These are phyloP conservation scores for roundworm (Caenorhabditis elegans) DNA, from an alignment of 1,140 invertebrate species.

Conservation along the genomic window DNA sequence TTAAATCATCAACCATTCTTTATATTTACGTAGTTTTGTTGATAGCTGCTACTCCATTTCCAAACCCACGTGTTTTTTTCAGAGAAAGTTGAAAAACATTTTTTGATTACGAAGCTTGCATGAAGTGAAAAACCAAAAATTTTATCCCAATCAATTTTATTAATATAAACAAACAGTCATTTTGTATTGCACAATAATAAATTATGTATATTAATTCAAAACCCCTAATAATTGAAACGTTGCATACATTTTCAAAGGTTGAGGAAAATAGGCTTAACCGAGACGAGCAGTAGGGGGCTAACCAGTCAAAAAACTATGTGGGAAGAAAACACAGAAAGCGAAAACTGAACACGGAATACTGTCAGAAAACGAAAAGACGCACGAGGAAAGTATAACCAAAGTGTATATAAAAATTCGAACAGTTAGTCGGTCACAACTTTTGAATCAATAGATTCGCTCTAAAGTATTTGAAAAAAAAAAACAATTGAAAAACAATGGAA, in stretches of 20 bases:
- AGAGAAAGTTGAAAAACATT: no score
- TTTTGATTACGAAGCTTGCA: no score
- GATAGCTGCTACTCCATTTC: no score
- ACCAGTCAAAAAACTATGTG: slow-evolving; percentile 6
- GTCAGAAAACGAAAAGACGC: not conserved
- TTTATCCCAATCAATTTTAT: not conserved
- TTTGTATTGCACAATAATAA: not conserved
- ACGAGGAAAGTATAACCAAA: not conserved
- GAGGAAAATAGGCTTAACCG: not conserved
- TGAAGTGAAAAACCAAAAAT: no score
- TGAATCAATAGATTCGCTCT: not conserved
- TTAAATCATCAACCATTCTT: no score
- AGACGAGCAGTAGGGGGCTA: not conserved
- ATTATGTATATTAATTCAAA: not conserved
- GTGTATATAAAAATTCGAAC: no score
- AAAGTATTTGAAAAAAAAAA: not conserved
- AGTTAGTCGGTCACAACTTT: no score
- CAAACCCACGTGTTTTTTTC: no score
- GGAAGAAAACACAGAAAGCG: not conserved
- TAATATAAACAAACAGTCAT: not conserved
- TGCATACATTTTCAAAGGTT: not conserved
- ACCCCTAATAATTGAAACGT: not conserved
- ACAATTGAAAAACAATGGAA: not conserved
- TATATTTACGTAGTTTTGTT: no score
- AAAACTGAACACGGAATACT: slow-evolving; percentile 25